Conservation (phyloP, 2,888 invertebrate species). For the Latheticus oryzae region DNA sequence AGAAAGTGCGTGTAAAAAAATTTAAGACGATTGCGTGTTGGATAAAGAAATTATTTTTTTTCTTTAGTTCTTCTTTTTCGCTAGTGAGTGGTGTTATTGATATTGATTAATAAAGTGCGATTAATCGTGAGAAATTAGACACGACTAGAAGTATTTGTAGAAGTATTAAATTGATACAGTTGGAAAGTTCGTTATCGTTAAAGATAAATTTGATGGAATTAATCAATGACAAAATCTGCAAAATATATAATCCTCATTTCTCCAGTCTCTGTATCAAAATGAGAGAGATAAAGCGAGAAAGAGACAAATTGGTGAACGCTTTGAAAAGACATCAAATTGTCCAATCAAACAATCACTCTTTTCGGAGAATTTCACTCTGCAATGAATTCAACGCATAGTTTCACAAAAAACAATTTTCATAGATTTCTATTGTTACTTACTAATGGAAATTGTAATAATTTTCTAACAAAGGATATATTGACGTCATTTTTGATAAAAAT, state of each 20-base stretch:
- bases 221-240: constrained; percentile 29
- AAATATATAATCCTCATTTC: constrained; percentile 35
- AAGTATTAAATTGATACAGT: constrained; percentile 32
- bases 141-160: constrained; percentile 17
- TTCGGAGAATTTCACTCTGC: too few species aligned
- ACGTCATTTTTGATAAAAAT: too few species aligned
- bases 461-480: too few species aligned
- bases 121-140: constrained; percentile 25
- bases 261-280: constrained; percentile 29
- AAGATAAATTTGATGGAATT: constrained; percentile 30
- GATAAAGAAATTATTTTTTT: constrained; percentile 4
- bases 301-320: constrained; percentile 26
- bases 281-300: constrained; percentile 29
- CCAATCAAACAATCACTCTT: constrained; percentile 39
- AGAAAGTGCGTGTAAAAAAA: constrained; percentile 18
- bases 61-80: too few species aligned
- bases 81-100: constrained; percentile 5
- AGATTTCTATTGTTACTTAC: too few species aligned
- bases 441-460: too few species aligned
- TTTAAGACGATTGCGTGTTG: constrained; percentile 23
- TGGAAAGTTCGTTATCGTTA: constrained; percentile 31
- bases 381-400: too few species aligned
- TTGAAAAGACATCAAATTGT: constrained; percentile 39
- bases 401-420: too few species aligned
- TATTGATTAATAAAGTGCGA: constrained; percentile 20